Percentiles rank a stretch among this genome's conserved stretches.
Conservation (phyloP, 2,888 invertebrate species). For the Hemistola chrysoprasaria region DNA sequence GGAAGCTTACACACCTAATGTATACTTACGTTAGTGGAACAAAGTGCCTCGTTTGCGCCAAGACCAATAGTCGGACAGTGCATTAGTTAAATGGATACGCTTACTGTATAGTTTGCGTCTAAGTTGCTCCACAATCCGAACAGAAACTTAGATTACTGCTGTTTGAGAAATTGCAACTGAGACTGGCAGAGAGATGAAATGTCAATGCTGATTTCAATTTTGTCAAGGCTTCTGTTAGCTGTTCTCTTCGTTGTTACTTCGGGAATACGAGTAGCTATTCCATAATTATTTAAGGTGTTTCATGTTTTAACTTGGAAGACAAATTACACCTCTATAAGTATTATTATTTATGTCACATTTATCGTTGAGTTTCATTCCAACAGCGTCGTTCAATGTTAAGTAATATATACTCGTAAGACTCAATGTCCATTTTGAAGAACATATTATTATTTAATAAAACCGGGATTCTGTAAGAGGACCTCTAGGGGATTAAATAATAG, state of each 20-base stretch:
- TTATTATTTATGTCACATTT: too few species aligned
- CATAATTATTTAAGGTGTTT: too few species aligned
- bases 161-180: constrained; percentile 63
- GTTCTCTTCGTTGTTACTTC: constrained; percentile 10
- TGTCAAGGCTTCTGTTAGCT: constrained; percentile 28
- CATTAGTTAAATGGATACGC: constrained; percentile 78
- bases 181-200: constrained; percentile 54
- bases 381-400: too few species aligned
- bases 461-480: too few species aligned
- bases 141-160: constrained; percentile 71
- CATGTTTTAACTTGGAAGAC: too few species aligned
- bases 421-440: too few species aligned
- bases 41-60: constrained; percentile 74
- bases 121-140: constrained; percentile 71
- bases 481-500: too few species aligned
- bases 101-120: constrained; percentile 61
- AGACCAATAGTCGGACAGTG: constrained; percentile 77
- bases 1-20: constrained; percentile 45
- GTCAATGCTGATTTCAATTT: constrained; percentile 48
- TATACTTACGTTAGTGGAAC: constrained; percentile 66
- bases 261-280: too few species aligned
- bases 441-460: too few species aligned
- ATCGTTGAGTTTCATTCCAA: too few species aligned
- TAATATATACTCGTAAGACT: too few species aligned
- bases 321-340: too few species aligned